Evolutionary conservation across 2,113 vertebrate genomes (phyloP).

Genomic region (Noturus placidus): DNA sequence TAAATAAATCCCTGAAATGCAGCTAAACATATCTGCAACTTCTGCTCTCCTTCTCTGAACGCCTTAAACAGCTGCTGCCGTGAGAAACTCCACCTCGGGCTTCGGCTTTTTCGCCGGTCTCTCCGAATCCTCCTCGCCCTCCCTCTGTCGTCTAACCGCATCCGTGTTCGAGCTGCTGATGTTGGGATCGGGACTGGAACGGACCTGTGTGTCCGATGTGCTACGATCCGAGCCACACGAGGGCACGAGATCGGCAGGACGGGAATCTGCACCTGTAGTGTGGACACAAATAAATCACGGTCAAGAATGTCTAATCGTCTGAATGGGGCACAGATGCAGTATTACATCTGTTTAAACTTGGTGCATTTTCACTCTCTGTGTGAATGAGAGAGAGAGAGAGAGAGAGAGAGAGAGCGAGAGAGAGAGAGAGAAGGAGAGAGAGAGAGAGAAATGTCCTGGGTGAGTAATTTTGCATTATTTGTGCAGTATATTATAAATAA

Average conservation of each 20-base stretch:
- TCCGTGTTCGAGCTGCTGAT: slow-evolving; percentile 27
- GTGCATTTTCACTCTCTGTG: background rate
- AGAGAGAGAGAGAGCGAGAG: too few relatives aligned
- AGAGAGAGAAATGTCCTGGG: background rate
- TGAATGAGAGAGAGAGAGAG: background rate
- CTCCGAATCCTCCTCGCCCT: slow-evolving; percentile 74
- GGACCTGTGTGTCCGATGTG: background rate
- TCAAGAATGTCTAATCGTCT: background rate
- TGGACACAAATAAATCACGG: background rate
- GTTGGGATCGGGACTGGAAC: background rate
- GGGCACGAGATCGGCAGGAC: background rate
- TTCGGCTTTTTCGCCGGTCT: slow-evolving; percentile 77
- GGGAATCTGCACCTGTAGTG: background rate
- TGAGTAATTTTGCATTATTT: background rate
- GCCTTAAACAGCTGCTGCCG: slow-evolving; percentile 8
- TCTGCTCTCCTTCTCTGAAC: background rate
- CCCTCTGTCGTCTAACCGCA: slow-evolving; percentile 53
- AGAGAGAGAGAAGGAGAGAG: too few relatives aligned
- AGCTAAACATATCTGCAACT: background rate
- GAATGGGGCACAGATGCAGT: background rate
- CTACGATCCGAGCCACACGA: background rate
- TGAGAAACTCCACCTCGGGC: slow-evolving; percentile 64
- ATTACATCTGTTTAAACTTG: background rate
- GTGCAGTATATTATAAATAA: background rate
- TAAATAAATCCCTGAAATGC: slow-evolving; percentile 42